These are phyloP conservation scores for Hylaeus anthracinus DNA, from an alignment of 1,140 invertebrate species.

Conservation along the genomic window DNA sequence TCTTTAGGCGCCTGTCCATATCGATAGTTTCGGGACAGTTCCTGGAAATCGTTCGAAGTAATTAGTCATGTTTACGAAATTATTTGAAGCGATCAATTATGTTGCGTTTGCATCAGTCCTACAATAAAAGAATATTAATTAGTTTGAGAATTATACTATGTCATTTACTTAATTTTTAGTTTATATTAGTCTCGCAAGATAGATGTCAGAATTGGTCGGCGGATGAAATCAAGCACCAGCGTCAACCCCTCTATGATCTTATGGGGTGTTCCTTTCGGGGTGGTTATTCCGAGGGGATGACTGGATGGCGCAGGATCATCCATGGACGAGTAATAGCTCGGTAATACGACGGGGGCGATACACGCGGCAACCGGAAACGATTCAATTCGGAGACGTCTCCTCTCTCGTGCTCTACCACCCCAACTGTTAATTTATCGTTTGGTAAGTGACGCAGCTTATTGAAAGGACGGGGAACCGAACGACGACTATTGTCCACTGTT, in stretches of 20 bases:
- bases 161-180: no score
- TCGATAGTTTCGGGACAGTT: background rate
- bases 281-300: constrained; percentile 36
- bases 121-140: no score
- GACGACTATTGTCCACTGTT: constrained; percentile 21
- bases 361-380: constrained; percentile 66
- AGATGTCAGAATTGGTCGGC: background rate
- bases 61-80: no score
- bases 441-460: constrained; percentile 70
- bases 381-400: constrained; percentile 62
- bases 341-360: constrained; percentile 59
- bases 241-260: constrained; percentile 1
- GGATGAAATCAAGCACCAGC: background rate
- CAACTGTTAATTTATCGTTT: constrained; percentile 74
- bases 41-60: no score
- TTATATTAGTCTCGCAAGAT: background rate
- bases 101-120: no score
- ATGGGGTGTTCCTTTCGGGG: constrained; percentile 23
- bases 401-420: constrained; percentile 42
- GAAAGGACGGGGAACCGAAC: background rate
- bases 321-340: constrained; percentile 57
- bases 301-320: constrained; percentile 40
- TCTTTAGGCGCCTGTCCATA: no score
- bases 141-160: no score
- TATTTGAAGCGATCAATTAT: no score